Base-by-base conservation (phyloP, 2,888 invertebrate genomes). In the Acronicta psi region DNA sequence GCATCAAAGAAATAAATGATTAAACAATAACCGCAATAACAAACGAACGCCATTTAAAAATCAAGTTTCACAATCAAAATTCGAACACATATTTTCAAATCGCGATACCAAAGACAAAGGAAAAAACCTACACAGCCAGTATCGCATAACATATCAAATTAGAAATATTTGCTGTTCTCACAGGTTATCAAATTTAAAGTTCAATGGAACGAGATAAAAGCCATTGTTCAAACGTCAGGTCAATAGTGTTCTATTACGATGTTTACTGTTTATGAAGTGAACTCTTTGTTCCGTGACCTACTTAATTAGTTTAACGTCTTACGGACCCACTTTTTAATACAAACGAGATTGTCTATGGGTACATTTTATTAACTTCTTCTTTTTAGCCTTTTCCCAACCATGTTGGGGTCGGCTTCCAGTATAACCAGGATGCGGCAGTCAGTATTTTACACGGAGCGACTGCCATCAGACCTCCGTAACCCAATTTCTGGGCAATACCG, bases 111-210 rank as follows among this genome's bases (percentile, higher is more conserved):
- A 57, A 70, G 42, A 74, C 74, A 73, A 73, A 73, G 63, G 73
- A 76, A 75, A 64, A 73, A 76, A 78, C 67, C 54, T 60, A 64
- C 59, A 71, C 74, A 63, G 79, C 70, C 72, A 69, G 75, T 75
- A 73, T 80, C 78, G 38, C 46, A 34, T 60, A 73, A 63, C 69
- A 62, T 83, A 83, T 86, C 83, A 76, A 80, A 81, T 82, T 80
- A 78, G 78, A 82, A 79, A 70, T 87, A 84, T 90, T 88, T 87
- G 84, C 79, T 74, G 77, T 89, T 92, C 91, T 81, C 92, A 92
- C 91, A 88, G 84, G 86, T 84, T 89, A 91, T 92, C 91, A 83
- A 82, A 88, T 92, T 88, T 87, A 77, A 83, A 86, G 87, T 91
- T 91, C 88, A 83, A 68, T 83, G 77, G 86, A 90, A 89, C 76